Conservation (phyloP, 2,888 invertebrate species). For the Lymantria dispar region DNA sequence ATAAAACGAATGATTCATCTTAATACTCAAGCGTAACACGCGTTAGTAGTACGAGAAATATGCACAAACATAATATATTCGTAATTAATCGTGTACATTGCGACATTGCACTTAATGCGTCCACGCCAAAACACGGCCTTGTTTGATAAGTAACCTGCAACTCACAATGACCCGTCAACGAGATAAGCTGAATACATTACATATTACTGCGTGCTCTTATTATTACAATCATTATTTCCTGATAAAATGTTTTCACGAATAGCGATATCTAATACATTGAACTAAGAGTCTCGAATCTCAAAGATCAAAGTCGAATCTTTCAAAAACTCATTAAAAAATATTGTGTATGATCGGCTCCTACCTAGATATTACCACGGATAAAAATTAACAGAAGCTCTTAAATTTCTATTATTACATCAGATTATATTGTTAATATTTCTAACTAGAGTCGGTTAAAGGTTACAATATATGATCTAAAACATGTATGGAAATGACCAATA, state of each 20-base stretch:
- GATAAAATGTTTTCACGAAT: not conserved
- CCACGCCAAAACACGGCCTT: constrained; percentile 9
- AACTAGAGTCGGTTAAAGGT: no score
- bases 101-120: constrained; percentile 6
- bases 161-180: constrained; percentile 6
- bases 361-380: no score
- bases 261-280: not conserved
- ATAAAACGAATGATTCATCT: not conserved
- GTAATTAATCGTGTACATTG: not conserved
- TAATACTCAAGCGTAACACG: not conserved
- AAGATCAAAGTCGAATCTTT: no score
- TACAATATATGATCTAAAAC: no score
- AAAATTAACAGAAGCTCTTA: no score
- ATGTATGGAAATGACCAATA: no score
- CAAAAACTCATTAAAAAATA: no score
- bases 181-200: constrained; percentile 1
- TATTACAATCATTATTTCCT: no score
- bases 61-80: not conserved
- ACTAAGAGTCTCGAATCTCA: not conserved
- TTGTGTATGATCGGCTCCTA: no score
- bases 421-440: no score
- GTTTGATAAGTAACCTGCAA: constrained; percentile 6
- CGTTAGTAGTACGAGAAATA: no score
- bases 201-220: not conserved
- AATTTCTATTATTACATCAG: no score